Conservation (phyloP, 1,140 invertebrate genomes). For the Pogonus chalceus region DNA sequence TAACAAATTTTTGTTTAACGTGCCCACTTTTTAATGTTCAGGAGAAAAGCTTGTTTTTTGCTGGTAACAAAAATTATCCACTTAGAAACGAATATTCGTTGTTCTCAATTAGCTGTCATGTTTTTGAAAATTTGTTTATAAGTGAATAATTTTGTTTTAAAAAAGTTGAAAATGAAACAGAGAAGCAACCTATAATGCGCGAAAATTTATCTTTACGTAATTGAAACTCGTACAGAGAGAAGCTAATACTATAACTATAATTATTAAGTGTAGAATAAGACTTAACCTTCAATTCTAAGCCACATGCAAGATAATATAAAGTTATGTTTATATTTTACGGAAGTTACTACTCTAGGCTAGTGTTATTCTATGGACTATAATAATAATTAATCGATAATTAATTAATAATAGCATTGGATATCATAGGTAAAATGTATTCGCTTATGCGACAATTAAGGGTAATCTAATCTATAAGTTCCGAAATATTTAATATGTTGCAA, state of each 20-base stretch:
- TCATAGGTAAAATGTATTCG: background rate
- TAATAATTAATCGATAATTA: constrained; percentile 10
- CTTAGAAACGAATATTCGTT: too few species aligned
- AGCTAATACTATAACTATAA: constrained; percentile 27
- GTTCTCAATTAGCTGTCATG: too few species aligned
- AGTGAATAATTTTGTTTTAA: too few species aligned
- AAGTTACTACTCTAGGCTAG: constrained; percentile 32
- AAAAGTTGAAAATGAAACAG: too few species aligned
- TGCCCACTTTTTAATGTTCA: too few species aligned
- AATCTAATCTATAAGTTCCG: background rate
- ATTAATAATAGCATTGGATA: constrained; percentile 17
- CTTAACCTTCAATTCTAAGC: constrained; percentile 24
- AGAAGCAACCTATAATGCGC: background rate
- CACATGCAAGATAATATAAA: constrained; percentile 33
- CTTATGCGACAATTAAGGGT: background rate
- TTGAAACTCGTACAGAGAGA: constrained; percentile 15
- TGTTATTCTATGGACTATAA: constrained; percentile 30
- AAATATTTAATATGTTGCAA: too few species aligned
- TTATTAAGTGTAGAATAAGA: constrained; percentile 29
- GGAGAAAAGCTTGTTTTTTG: too few species aligned
- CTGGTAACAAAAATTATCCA: too few species aligned
- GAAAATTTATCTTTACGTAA: constrained; percentile 7
- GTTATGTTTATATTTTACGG: constrained; percentile 29
- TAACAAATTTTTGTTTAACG: too few species aligned
- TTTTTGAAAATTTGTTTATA: too few species aligned